Conservation (phyloP, 2,797 vertebrate genomes). For the Meriones psammophilus region DNA sequence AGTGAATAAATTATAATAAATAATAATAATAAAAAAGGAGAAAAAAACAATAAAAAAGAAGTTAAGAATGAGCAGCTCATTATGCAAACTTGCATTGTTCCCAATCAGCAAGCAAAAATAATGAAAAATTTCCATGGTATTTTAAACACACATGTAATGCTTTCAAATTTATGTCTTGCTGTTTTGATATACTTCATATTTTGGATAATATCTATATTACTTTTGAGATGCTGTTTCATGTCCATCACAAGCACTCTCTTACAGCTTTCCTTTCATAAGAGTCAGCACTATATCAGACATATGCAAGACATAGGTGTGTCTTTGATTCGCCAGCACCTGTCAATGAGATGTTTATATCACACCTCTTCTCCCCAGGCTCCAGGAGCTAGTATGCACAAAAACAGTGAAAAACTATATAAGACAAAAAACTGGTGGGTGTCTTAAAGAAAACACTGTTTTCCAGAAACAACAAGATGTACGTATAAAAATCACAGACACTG, state of each 20-base stretch:
- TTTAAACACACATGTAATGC: not conserved
- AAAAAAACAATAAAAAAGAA: not conserved
- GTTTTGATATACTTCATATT: conserved; percentile 38
- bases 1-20: too few species aligned
- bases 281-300: not conserved
- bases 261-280: not conserved
- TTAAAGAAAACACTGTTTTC: not conserved
- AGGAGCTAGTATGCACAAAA: not conserved
- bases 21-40: too few species aligned
- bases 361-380: not conserved
- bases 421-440: not conserved
- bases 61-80: not conserved
- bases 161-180: not conserved
- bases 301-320: not conserved
- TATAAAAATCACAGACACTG: not conserved
- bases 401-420: not conserved
- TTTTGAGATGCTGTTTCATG: not conserved
- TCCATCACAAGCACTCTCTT: not conserved
- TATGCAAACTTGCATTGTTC: not conserved
- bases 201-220: conserved; percentile 3
- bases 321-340: not conserved
- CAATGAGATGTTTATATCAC: not conserved
- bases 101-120: not conserved
- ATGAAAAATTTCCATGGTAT: not conserved
- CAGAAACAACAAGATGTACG: not conserved